Base-by-base conservation (phyloP, 1,140 invertebrate species). In the Zaprionus ghesquierei region DNA sequence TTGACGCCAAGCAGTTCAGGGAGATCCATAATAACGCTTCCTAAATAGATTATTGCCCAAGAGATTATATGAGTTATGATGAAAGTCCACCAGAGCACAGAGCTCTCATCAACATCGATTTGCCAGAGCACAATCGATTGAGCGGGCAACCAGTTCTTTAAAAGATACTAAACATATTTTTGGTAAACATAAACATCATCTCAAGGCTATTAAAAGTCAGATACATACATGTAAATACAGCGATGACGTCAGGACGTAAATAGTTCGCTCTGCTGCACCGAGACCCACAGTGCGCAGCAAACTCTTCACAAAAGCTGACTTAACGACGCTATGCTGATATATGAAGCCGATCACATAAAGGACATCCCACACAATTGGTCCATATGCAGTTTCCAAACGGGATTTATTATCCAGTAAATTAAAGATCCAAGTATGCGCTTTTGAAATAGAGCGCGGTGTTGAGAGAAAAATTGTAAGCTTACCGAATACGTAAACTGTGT, bases 31-130 rank as follows among this genome's bases (percentile, higher is more conserved):
- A 94, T 94, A 15, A 95, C 81, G 69, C 93, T 94, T 3, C 94
- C 94, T 61, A 94, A 93, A 76, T 94, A 95, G 53, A 95, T 93
- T n/a, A 94, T 89, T 18, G 92, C 80, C 94, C 94, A 95, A 29
- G 92, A 92, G n/a, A 94, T 25, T 3, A 89, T 63, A 78, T 95
- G 94, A 15, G 93, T 73, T 5, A 89, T 62, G 5, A 91, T 80
- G 75, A 94, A 94, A 8, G 92, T 56, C 69, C 92, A 92, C 92
- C 92, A 94, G 4, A 93, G 33, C 46, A 80, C 73, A 50, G 89
- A 73, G 70, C 87, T 92, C 3, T 89, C 69, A 10, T 77, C 69
- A 1, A 92, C 92, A 69, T 93, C 81, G 9, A 94, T 69, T 63
- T 93, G 91, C 94, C 94, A 94, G 3, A 94, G 50, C 3, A 90